Evolutionary conservation across 30 jellyfish, hydroid and myxozoan species (phyloP).

Genomic region (Cassiopea xamachana): DNA sequence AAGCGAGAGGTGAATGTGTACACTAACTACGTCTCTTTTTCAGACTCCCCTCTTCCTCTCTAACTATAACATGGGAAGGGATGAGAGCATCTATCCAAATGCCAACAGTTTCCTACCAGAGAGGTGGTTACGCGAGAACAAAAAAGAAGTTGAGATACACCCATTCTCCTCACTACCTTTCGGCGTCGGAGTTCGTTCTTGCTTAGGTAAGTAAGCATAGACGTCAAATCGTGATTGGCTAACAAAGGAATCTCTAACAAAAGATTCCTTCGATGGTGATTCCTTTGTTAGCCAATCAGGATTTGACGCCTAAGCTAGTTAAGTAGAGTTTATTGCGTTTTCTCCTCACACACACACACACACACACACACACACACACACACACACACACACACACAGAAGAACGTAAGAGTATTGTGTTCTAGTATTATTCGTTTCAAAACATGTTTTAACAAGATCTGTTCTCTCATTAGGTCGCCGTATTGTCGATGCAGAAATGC

Average conservation of each 20-base stretch:
- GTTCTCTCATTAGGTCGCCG: conserved; percentile 45
- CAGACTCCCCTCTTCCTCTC: conserved; percentile 8
- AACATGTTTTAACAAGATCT: too few species aligned
- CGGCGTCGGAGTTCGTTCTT: conserved; percentile 42
- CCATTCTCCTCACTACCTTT: conserved; percentile 52
- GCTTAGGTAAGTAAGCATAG: conserved; percentile 22
- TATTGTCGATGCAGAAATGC: conserved; percentile 55
- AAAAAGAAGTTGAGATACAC: neutral
- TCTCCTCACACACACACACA: too few species aligned
- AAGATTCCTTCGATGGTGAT: too few species aligned
- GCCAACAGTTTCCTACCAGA: conserved; percentile 52
- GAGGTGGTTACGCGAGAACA: conserved; percentile 64
- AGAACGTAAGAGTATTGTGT: too few species aligned
- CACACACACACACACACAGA: too few species aligned
- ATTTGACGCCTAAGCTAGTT: too few species aligned
- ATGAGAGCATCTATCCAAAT: conserved; percentile 29
- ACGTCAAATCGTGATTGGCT: too few species aligned
- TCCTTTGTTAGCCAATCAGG: too few species aligned
- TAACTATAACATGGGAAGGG: conserved; percentile 31
- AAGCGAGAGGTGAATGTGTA: neutral
- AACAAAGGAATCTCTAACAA: too few species aligned
- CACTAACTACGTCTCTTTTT: neutral
- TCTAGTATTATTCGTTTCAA: too few species aligned
- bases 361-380: too few species aligned
- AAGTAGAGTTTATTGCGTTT: too few species aligned